These are phyloP conservation scores for Morpho helenor DNA, from an alignment of 2,888 invertebrate genomes.

Conservation along the genomic window DNA sequence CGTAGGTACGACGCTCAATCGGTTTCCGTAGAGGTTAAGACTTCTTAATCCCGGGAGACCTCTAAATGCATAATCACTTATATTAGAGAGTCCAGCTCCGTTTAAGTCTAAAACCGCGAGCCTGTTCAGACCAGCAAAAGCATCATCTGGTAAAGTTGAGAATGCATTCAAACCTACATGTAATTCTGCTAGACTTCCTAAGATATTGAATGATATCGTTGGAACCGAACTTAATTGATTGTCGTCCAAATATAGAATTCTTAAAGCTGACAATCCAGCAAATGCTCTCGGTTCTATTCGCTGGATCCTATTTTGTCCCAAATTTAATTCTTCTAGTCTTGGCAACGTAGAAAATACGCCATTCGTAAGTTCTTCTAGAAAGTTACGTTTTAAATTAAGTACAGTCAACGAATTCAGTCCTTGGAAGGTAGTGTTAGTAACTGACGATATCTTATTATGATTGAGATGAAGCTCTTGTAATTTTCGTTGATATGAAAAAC, in stretches of 20 bases:
- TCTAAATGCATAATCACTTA: slow-evolving; percentile 86
- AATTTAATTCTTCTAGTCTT: slow-evolving; percentile 90
- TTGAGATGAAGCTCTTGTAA: slow-evolving; percentile 90
- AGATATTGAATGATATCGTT: slow-evolving; percentile 83
- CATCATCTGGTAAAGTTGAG: slow-evolving; percentile 85
- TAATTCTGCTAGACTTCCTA: slow-evolving; percentile 89
- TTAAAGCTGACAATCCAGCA: slow-evolving; percentile 85
- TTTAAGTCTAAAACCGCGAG: slow-evolving; percentile 88
- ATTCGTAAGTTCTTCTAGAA: slow-evolving; percentile 87
- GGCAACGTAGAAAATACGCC: slow-evolving; percentile 86
- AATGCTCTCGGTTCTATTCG: slow-evolving; percentile 88
- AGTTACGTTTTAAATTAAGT: slow-evolving; percentile 89
- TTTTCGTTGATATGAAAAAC: slow-evolving; percentile 89
- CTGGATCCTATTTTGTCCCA: slow-evolving; percentile 91
- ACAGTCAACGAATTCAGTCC: slow-evolving; percentile 89
- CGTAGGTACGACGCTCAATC: slow-evolving; percentile 86
- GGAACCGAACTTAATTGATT: slow-evolving; percentile 89
- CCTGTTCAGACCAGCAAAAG: slow-evolving; percentile 87
- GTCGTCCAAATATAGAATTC: slow-evolving; percentile 90
- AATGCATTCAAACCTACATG: slow-evolving; percentile 92
- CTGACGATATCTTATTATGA: slow-evolving; percentile 90
- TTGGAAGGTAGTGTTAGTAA: slow-evolving; percentile 88
- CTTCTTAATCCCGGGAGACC: slow-evolving; percentile 87
- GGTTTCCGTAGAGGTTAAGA: slow-evolving; percentile 89
- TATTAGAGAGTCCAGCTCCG: slow-evolving; percentile 88